These are phyloP conservation scores for Phengaris alcon DNA, from an alignment of 2,888 invertebrate genomes.

Conservation along the genomic window DNA sequence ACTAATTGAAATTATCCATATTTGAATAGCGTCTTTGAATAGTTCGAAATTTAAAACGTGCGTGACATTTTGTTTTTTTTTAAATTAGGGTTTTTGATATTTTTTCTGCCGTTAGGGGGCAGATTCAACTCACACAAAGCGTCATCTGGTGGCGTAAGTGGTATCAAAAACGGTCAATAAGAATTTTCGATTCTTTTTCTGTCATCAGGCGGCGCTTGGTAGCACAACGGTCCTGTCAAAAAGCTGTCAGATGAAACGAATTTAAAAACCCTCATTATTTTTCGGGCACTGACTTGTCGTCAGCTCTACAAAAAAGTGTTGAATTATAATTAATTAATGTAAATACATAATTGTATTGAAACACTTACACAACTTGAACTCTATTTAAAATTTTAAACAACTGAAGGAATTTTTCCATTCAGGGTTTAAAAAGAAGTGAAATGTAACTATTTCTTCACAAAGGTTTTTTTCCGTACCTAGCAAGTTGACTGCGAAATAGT, in stretches of 20 bases:
- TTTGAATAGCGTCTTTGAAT: not conserved
- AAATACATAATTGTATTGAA: not conserved
- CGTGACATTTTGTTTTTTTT: slow-evolving; percentile 7
- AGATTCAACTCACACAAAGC: no score
- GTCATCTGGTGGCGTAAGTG: no score
- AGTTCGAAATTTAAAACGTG: not conserved
- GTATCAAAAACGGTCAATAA: no score
- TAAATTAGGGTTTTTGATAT: not conserved
- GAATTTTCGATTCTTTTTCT: no score
- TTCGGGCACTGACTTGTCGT: not conserved
- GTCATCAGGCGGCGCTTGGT: no score
- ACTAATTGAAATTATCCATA: slow-evolving; percentile 10
- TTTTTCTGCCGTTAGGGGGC: no score
- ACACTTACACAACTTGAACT: not conserved
- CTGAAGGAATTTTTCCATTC: not conserved
- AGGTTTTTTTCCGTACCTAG: not conserved
- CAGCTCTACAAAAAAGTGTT: not conserved
- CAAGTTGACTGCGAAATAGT: slow-evolving; percentile 11
- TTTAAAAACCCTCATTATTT: not conserved
- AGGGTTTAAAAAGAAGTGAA: not conserved
- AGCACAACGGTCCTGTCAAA: no score
- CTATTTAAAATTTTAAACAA: not conserved
- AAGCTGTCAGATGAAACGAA: no score
- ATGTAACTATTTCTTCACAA: not conserved
- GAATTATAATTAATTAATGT: not conserved